A percentile compares a stretch with the other conserved stretches of the same genome.
Evolutionary conservation across 2,888 invertebrate genomes (phyloP).

Genomic region (Drosophila peninsularis): DNA sequence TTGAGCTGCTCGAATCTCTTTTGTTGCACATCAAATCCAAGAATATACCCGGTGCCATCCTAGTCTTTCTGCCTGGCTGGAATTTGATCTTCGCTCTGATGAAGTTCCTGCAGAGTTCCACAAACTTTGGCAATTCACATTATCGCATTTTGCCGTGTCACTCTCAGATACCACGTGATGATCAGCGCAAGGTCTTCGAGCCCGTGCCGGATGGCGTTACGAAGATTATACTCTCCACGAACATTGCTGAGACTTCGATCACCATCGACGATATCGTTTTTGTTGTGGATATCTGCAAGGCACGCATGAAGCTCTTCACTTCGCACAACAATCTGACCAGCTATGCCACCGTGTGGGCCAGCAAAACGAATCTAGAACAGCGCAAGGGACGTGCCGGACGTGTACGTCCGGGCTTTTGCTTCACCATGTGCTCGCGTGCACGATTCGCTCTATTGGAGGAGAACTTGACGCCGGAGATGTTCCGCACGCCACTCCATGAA

Average conservation of each 20-base stretch:
- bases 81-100: conserved; percentile 96
- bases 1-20: conserved; percentile 95
- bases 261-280: conserved; percentile 99
- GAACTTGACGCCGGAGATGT: conserved; percentile 98
- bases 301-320: conserved; percentile 98
- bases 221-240: conserved; percentile 98
- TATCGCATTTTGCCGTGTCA: conserved; percentile 97
- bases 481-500: conserved; percentile 98
- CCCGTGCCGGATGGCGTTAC: conserved; percentile 92
- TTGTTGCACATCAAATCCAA: conserved; percentile 87
- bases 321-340: conserved; percentile 99
- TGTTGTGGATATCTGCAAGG: conserved; percentile 98
- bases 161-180: conserved; percentile 97
- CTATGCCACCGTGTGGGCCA: conserved; percentile 98
- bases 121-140: conserved; percentile 88
- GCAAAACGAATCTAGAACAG: conserved; percentile 97
- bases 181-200: conserved; percentile 96
- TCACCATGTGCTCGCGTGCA: conserved; percentile 94
- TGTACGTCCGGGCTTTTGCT: conserved; percentile 96
- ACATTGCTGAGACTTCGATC: conserved; percentile 99
- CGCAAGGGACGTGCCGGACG: conserved; percentile 95
- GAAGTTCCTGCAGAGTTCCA: conserved; percentile 92
- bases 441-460: conserved; percentile 91
- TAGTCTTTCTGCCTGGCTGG: conserved; percentile 98
- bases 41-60: conserved; percentile 92